Conservation (phyloP, 2,113 vertebrate genomes). For the Danio rerio region GRCz12tu NC_133196.1:30182501-30183000, state of each 20-base stretch:
- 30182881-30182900: too few relatives aligned
- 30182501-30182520: too few relatives aligned
- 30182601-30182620: background rate
- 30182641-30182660: background rate
- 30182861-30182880: too few relatives aligned
- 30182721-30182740: background rate
- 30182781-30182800: background rate
- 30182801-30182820: conserved; percentile 9
- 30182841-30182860: too few relatives aligned
- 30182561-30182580: background rate
- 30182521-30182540: too few relatives aligned
- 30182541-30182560: background rate
- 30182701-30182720: background rate
- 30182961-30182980: background rate
- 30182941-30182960: background rate
- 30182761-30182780: background rate
- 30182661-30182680: background rate
- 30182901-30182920: background rate
- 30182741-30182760: background rate
- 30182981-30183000: background rate
- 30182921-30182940: background rate
- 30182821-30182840: too few relatives aligned
- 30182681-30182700: background rate
- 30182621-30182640: background rate
- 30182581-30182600: conserved; percentile 6